Percentiles rank a stretch among this genome's conserved stretches.
These are phyloP conservation scores for Drosophila histrio DNA, from an alignment of 2,888 invertebrate species.

Conservation along the genomic window DNA sequence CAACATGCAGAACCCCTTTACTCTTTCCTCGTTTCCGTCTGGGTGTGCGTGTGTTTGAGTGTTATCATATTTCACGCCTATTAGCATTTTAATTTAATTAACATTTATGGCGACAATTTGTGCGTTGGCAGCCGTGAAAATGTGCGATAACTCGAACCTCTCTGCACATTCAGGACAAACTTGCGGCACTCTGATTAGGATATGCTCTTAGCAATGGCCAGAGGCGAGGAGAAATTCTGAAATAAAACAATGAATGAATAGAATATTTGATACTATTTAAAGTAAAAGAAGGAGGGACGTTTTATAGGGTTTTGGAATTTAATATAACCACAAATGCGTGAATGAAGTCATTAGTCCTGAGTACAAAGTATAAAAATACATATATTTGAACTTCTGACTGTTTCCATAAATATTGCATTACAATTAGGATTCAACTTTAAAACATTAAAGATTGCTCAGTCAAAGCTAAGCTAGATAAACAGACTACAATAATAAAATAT, in stretches of 20 bases:
- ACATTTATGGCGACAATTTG: constrained; percentile 76
- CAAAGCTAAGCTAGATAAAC: no score
- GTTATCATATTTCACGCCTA: constrained; percentile 79
- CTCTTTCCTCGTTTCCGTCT: background rate
- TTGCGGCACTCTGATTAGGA: constrained; percentile 16
- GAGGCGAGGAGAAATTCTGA: background rate
- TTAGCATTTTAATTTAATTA: constrained; percentile 78
- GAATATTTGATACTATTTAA: background rate
- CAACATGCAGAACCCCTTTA: background rate
- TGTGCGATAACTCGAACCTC: constrained; percentile 35
- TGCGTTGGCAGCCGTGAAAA: constrained; percentile 51
- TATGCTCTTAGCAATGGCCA: background rate
- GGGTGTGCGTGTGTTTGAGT: constrained; percentile 37
- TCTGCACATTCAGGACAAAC: background rate
- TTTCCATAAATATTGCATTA: no score
- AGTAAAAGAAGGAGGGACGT: background rate
- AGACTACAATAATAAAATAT: no score
- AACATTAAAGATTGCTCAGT: no score
- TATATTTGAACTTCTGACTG: no score
- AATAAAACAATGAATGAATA: background rate
- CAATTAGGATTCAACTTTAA: no score
- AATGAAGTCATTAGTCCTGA: background rate
- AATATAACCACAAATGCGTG: background rate
- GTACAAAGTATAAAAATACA: background rate
- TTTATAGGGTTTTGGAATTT: background rate